Base-by-base conservation (phyloP, 1,140 invertebrate genomes). In the Drosophila arizonae region DNA sequence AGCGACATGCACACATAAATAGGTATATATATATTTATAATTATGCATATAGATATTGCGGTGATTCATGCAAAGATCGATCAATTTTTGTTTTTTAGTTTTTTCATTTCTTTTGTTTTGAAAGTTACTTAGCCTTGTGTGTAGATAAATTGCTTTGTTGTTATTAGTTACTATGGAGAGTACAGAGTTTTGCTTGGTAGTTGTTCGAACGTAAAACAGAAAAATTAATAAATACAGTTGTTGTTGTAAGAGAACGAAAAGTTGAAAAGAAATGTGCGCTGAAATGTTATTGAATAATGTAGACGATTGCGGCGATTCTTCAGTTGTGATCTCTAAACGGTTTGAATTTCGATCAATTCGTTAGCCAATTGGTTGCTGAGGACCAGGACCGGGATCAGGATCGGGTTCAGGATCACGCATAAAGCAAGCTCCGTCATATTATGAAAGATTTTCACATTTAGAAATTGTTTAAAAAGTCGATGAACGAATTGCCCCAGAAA, bases 91-190 rank as follows among this genome's bases (percentile, higher is more conserved):
- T 51, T 43, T 41, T 26, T 43, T 67, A 24, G 61, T 41, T 45
- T 26, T 62, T 68, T 60, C 45, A 3, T 52, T 39, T 33, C 21
- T 41, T 71, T 51, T 24, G 51, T 39, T 60, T 63, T 45, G 41
- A 69, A 65, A 75, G 56, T 87, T 90, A 89, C 77, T 89, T 89
- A 89, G 66, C 86, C 78, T 81, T 90, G 86, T 79, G 81, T 79
- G 73, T 87, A 90, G 81, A 76, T 77, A 61, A 86, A 71, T 89
- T 90, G 75, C 76, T 69, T 81, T 76, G 72, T 79, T 84, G 70
- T 75, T 78, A 73, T 70, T 71, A 74, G 62, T 79, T 66, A 79
- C 67, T 74, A 76, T 85, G 69, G 77, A 88, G 70, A 90, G 87
- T 87, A 85, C 81, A 82, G 88, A 90, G 76, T 71, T 79, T 64